These are phyloP conservation scores for Penaeus vannamei DNA, from an alignment of 1,140 invertebrate species.

Conservation along the genomic window DNA sequence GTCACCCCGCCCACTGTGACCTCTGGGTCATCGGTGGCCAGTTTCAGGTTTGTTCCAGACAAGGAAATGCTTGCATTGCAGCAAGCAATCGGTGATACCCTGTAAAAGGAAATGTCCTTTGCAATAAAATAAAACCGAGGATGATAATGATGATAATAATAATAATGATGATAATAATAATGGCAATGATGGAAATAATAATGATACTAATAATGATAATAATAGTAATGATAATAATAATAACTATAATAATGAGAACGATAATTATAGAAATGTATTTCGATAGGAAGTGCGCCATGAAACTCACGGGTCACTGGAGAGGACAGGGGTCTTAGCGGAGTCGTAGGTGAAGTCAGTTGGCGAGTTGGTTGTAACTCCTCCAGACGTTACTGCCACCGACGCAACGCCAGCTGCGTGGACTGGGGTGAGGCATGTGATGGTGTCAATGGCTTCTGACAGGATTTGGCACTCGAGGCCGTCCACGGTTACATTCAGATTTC, in stretches of 20 bases:
- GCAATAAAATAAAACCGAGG: not conserved
- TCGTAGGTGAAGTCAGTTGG: constrained; percentile 42
- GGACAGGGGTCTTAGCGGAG: constrained; percentile 6
- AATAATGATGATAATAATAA: no score
- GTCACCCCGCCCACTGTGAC: constrained; percentile 21
- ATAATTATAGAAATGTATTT: not conserved
- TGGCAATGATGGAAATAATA: no score
- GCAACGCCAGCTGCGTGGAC: constrained; percentile 7
- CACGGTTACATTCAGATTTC: constrained; percentile 35
- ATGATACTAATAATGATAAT: no score
- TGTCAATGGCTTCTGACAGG: not conserved
- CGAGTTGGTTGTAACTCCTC: not conserved
- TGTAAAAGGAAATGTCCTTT: not conserved
- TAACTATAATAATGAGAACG: no score
- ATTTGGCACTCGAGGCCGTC: constrained; percentile 24
- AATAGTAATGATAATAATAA: no score
- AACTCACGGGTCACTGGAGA: constrained; percentile 30
- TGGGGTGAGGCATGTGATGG: constrained; percentile 36
- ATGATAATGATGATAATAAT: no score
- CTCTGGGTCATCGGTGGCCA: not conserved
- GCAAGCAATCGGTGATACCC: not conserved
- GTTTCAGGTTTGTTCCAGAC: constrained; percentile 10
- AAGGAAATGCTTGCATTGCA: constrained; percentile 17
- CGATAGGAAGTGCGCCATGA: not conserved
- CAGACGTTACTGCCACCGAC: constrained; percentile 6